Evolutionary conservation across 2,888 invertebrate genomes (phyloP).

Genomic region (Lobophora halterata): DNA sequence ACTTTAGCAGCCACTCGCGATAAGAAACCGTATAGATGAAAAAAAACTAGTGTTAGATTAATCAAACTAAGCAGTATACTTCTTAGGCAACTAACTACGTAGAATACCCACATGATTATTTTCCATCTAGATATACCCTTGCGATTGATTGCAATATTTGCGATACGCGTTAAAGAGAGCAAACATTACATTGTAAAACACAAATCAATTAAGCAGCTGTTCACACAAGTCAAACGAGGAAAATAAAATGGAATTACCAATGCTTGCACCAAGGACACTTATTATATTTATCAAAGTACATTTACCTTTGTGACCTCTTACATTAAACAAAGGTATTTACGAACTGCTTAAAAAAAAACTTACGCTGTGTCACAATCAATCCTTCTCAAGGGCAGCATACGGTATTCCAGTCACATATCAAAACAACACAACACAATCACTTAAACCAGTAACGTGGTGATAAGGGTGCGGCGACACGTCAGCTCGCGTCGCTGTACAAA

Average conservation of each 20-base stretch:
- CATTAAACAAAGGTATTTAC: neutral
- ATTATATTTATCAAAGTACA: conserved; percentile 4
- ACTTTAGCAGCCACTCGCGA: too few relatives aligned
- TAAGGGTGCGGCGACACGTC: conserved; percentile 41
- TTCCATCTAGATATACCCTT: too few relatives aligned
- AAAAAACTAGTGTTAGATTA: too few relatives aligned
- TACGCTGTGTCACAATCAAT: conserved; percentile 30
- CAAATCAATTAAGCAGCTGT: conserved; percentile 3
- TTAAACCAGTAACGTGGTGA: conserved; percentile 25
- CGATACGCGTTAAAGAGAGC: too few relatives aligned
- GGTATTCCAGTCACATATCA: conserved; percentile 25
- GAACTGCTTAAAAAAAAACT: too few relatives aligned
- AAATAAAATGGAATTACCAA: conserved; percentile 7
- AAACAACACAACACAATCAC: conserved; percentile 13
- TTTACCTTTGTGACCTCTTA: conserved; percentile 5
- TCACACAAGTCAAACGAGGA: conserved; percentile 5
- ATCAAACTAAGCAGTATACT: too few relatives aligned
- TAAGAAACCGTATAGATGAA: too few relatives aligned
- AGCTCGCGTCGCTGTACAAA: conserved; percentile 42
- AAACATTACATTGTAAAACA: conserved; percentile 8
- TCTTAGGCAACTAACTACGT: neutral
- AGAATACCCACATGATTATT: too few relatives aligned
- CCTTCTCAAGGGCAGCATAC: conserved; percentile 27
- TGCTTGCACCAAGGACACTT: conserved; percentile 7
- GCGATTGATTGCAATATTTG: too few relatives aligned